Conservation (phyloP, 2,888 invertebrate species). For the Apocheima hispidaria region DNA sequence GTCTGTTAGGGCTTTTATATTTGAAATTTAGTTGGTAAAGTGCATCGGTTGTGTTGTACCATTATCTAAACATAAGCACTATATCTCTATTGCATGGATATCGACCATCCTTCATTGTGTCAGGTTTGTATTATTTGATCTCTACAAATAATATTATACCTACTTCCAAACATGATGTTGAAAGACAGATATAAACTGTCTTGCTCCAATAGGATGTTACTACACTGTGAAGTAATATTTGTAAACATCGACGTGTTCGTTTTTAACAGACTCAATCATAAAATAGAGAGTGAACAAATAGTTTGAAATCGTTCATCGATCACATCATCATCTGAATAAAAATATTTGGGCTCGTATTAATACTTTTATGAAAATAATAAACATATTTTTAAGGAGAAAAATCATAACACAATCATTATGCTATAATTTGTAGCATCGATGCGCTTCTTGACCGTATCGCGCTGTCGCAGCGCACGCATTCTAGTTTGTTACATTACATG, state of each 20-base stretch:
- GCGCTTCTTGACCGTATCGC: too few species aligned
- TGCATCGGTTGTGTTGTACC: too few species aligned
- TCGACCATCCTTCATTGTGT: neutral
- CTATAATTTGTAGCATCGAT: too few species aligned
- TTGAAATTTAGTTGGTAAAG: too few species aligned
- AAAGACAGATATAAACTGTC: slow-evolving; percentile 17
- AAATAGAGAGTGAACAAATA: slow-evolving; percentile 17
- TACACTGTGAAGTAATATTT: slow-evolving; percentile 33
- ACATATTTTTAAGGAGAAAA: too few species aligned
- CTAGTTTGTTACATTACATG: too few species aligned
- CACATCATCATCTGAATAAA: neutral
- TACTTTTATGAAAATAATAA: neutral
- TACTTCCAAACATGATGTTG: slow-evolving; percentile 8
- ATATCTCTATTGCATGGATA: too few species aligned
- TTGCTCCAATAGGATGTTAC: slow-evolving; percentile 27
- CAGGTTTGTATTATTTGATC: neutral
- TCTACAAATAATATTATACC: neutral
- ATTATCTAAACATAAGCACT: too few species aligned
- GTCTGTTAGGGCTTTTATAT: too few species aligned
- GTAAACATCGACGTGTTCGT: slow-evolving; percentile 25
- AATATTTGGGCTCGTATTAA: neutral
- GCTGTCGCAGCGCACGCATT: too few species aligned
- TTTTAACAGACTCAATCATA: slow-evolving; percentile 18
- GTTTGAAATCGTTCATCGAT: slow-evolving; percentile 8
- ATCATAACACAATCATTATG: too few species aligned